These are phyloP conservation scores for Trachymyrmex septentrionalis DNA, from an alignment of 1,140 invertebrate species.

Conservation along the genomic window DNA sequence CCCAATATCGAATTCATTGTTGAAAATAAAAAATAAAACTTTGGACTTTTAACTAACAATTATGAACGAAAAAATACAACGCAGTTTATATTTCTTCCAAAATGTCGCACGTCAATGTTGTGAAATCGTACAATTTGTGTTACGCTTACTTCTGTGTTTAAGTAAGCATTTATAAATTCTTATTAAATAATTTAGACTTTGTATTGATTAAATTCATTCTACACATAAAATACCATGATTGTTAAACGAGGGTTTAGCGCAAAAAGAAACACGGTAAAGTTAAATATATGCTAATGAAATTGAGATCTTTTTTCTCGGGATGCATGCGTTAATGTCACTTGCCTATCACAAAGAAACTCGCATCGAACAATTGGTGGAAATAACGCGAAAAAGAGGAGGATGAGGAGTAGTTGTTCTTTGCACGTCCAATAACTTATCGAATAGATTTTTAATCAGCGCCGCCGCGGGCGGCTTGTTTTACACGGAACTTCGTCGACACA, in stretches of 20 bases:
- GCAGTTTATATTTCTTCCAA: background rate
- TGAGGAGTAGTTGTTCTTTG: background rate
- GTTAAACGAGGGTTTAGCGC: background rate
- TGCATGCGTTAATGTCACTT: background rate
- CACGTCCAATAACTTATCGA: constrained; percentile 37
- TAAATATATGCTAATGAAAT: constrained; percentile 24
- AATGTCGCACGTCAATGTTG: background rate
- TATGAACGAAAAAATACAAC: background rate
- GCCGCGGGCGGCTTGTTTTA: constrained; percentile 6
- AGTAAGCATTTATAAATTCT: background rate
- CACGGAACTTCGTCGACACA: constrained; percentile 3
- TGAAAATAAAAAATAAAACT: background rate
- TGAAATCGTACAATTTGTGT: background rate
- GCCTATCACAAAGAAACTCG: constrained; percentile 4
- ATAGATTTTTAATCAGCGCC: constrained; percentile 54
- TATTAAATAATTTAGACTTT: background rate
- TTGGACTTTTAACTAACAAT: background rate
- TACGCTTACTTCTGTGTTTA: background rate
- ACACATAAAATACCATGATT: background rate
- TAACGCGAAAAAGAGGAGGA: background rate
- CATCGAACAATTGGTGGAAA: background rate
- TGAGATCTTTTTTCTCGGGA: background rate
- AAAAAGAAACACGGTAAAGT: constrained; percentile 3
- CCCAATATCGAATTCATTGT: background rate
- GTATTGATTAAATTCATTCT: background rate